Base-by-base conservation (phyloP, 2,888 invertebrate species). In the Ennomos fuscantarius region DNA sequence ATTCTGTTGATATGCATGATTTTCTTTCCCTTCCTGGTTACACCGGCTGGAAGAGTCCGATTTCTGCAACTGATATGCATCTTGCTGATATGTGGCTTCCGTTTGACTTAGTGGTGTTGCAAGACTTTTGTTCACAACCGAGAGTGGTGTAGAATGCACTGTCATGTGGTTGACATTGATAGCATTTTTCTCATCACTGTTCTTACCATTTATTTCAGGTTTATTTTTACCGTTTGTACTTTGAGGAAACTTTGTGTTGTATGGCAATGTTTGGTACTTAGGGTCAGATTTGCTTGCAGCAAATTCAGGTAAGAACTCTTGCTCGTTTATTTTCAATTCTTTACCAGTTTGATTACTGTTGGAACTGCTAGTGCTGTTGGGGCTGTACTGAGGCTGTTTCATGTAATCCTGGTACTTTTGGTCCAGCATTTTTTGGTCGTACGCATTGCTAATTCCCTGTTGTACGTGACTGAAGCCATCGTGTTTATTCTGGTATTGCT, bases 201-300 rank as follows among this genome's bases (percentile, higher is more conserved):
- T 81, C 74, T 91, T 93, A 11, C 83, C 81, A 63, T 90, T 85
- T 34, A 80, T 68, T 72, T 91, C 89, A 9, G 82, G 73, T 78
- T 90, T 91, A 64, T 81, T 63, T 73, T 91, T 90, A 37, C 85
- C 87, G 55, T 87, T 88, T 51, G 81, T 80, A 67, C 89, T 82
- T 85, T 94, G 95, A 89, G 95, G 95, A 82, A 97, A 96, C 87
- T 97, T 98, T 36, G 96, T 97, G 81, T 95, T 98, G 89, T 97
- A 96, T 71, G 98, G 97, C 86, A 98, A 92, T 32, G 97, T 97
- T 93, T 98, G 97, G 92, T 97, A 98, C 88, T 97, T 98, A 40
- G 96, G 97, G 85, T 98, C 97, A 54, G 95, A 96, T 83, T 97
- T 97, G 76, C 95, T 96, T 31, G 96, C 94, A 60, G 94, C 94